A percentile compares a stretch with the other conserved stretches of the same genome.
Evolutionary conservation across 2,113 vertebrate species (phyloP).

Genomic region (Lycaon pictus): DNA sequence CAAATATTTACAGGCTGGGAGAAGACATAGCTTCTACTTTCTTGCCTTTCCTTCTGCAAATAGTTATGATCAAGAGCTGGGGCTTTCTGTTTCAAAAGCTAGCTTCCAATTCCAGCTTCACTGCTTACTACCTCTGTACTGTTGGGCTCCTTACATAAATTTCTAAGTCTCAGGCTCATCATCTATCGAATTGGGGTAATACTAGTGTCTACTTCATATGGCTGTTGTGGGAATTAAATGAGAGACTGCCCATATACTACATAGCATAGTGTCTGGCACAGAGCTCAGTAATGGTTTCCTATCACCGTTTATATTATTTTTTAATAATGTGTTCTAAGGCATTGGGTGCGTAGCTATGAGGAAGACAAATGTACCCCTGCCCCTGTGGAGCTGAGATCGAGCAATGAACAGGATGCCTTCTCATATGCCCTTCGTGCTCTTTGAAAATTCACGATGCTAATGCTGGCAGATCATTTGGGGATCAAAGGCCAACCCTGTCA

Average conservation of each 20-base stretch:
- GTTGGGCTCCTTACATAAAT: neutral
- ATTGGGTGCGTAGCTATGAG: neutral
- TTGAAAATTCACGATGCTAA: neutral
- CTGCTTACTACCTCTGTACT: neutral
- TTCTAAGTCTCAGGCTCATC: neutral
- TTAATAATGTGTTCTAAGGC: neutral
- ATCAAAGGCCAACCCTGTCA: neutral
- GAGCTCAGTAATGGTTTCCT: neutral
- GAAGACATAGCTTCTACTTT: neutral
- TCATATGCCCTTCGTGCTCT: neutral
- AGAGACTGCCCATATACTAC: accelerated
- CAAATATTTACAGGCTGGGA: neutral
- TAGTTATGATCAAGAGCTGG: neutral
- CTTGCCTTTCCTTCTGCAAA: neutral
- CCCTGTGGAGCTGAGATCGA: neutral
- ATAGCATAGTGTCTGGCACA: neutral
- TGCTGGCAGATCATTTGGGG: neutral
- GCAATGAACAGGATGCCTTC: neutral
- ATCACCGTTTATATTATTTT: neutral
- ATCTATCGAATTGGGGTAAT: neutral
- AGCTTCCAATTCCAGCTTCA: neutral
- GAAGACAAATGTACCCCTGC: neutral
- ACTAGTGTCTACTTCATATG: neutral
- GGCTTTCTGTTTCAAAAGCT: neutral
- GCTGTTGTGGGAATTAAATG: neutral